These are phyloP conservation scores for Gracilinanus agilis DNA, from an alignment of 2,113 vertebrate species.

Conservation along the genomic window DNA sequence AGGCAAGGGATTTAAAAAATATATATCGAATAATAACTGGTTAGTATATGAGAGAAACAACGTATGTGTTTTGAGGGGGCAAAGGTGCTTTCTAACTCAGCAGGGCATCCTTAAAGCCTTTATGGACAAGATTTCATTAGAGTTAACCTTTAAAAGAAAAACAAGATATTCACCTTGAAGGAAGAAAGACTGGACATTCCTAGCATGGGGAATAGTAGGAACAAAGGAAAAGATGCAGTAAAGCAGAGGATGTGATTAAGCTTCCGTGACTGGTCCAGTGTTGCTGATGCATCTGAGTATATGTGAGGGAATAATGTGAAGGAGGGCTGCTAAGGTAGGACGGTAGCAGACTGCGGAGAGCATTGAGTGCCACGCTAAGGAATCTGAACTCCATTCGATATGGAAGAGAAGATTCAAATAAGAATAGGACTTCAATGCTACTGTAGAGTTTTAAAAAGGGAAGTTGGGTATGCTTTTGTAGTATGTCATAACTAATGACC, in stretches of 20 bases:
- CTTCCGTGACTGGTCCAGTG: background rate
- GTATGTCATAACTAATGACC: constrained; percentile 11
- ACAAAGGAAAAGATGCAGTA: background rate
- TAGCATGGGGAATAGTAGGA: background rate
- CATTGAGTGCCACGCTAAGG: background rate
- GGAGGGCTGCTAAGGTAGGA: background rate
- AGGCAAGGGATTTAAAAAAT: no score
- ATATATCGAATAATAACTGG: background rate
- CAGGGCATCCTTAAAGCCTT: background rate
- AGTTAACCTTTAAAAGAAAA: background rate
- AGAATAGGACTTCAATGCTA: background rate
- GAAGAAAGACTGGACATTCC: background rate
- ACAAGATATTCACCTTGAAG: background rate
- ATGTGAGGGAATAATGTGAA: background rate
- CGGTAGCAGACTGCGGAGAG: background rate
- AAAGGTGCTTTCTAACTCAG: background rate
- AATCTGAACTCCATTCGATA: background rate
- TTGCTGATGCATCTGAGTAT: background rate
- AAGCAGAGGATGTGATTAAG: background rate
- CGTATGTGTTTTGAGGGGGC: background rate
- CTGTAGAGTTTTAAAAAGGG: background rate
- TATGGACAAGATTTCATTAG: background rate
- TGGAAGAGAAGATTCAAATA: background rate
- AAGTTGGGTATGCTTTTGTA: background rate
- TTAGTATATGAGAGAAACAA: background rate